Evolutionary conservation across 1,140 invertebrate genomes (phyloP), one percentile per base, ranked within the genome.

Genomic region (Idris sp.): DNA sequence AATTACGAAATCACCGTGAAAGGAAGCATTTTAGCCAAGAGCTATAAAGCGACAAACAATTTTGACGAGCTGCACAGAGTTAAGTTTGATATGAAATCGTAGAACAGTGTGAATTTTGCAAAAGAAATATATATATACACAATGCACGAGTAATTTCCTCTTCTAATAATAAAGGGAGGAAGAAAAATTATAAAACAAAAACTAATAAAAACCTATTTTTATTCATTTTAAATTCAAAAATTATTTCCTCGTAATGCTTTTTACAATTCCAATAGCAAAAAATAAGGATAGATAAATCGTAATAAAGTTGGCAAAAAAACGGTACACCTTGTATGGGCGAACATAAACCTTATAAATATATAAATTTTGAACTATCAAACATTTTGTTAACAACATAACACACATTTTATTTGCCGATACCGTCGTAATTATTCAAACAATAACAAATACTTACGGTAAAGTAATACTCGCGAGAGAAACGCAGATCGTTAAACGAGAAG

Each of bases 321-420:
- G 19, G 19, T 22, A 22, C 19, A 22, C 10, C 35, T 41, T 51
- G 7, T 11, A 40, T 40, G 44, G 26, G 11, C 46, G 5, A 25
- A 22, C 61, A 44, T 53, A 36, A 53, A 64, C n/a, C n/a, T n/a
- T n/a, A n/a, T n/a, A n/a, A n/a, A n/a, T n/a, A n/a, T n/a, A n/a
- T n/a, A 11, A 4, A 31, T 22, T 33, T 43, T 9, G 11, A 22
- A 33, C 48, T 11, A 18, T 53, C 38, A 46, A 58, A 48, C 16
- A 54, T 54, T 68, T 53, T 49, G 40, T 71, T 61, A 54, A 54
- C 44, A 54, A 62, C 67, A 48, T 48, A 72, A 62, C 56, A 36
- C 22, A 38, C 14, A 19, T 44, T 25, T 53, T 59, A 61, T 59
- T 69, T 69, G 43, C 44, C 65, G 18, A 59, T 18, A 35, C 14